Evolutionary conservation across 2,888 invertebrate genomes (phyloP).

Genomic region (Polietes domitor): DNA sequence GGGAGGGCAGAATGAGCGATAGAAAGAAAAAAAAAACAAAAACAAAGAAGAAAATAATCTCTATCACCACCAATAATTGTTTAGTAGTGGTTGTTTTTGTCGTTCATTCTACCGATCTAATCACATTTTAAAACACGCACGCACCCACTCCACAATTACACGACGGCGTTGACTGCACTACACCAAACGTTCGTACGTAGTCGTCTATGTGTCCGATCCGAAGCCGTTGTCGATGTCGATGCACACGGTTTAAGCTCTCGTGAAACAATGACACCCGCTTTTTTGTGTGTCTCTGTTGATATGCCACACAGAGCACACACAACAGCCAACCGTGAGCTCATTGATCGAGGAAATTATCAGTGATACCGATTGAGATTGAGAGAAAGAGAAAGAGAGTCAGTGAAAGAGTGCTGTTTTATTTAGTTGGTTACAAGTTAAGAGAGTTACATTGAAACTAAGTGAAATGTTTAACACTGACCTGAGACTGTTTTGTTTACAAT

Average conservation of each 20-base stretch:
- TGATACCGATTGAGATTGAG: too few relatives aligned
- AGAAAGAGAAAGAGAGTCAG: neutral
- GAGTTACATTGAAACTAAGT: too few relatives aligned
- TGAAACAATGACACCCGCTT: constrained; percentile 36
- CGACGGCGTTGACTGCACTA: neutral
- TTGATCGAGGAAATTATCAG: neutral
- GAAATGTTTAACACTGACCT: too few relatives aligned
- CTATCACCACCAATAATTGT: neutral
- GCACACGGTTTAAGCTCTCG: constrained; percentile 30
- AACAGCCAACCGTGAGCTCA: neutral
- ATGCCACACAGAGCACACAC: neutral
- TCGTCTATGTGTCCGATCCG: too few relatives aligned
- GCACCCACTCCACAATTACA: constrained; percentile 6
- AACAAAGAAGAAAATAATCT: too few relatives aligned
- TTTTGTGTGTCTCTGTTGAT: neutral
- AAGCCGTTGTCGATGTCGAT: too few relatives aligned
- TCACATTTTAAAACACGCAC: constrained; percentile 41
- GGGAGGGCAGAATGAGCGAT: too few relatives aligned
- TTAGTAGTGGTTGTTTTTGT: constrained; percentile 5
- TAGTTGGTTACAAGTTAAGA: too few relatives aligned
- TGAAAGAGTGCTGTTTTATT: too few relatives aligned
- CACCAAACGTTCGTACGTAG: too few relatives aligned
- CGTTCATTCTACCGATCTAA: neutral
- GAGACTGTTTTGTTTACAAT: too few relatives aligned
- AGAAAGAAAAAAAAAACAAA: too few relatives aligned